A percentile compares a stretch with the other conserved stretches of the same genome.
Conservation (phyloP, 2,113 vertebrate species). For the Epinephelus moara region DNA sequence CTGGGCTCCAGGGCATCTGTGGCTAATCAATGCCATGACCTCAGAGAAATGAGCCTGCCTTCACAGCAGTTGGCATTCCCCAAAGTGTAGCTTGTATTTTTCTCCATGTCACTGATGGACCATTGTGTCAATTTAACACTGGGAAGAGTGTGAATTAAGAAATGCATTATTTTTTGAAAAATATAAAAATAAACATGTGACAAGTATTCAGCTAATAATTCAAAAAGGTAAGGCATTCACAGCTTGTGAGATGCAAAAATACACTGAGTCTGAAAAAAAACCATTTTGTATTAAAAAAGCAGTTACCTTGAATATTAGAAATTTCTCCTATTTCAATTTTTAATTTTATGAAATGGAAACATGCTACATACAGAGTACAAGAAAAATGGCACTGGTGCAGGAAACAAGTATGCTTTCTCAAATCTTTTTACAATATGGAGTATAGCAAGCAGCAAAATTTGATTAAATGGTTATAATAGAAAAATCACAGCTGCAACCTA, state of each 20-base stretch:
- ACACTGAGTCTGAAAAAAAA: background rate
- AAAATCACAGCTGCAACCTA: conserved; percentile 26
- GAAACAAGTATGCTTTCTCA: background rate
- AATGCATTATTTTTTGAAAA: background rate
- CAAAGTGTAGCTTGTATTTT: conserved; percentile 42
- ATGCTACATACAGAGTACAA: background rate
- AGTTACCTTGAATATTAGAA: background rate
- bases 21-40: conserved; percentile 78
- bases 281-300: background rate
- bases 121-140: background rate
- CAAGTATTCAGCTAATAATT: background rate
- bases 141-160: background rate
- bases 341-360: background rate
- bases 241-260: background rate
- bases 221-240: background rate
- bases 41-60: conserved; percentile 71
- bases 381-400: background rate
- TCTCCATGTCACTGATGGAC: conserved; percentile 19
- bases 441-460: conserved; percentile 7
- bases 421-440: background rate
- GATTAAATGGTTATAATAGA: conserved; percentile 42
- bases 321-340: background rate
- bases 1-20: conserved; percentile 68
- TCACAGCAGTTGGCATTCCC: conserved; percentile 41
- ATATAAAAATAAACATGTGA: background rate